Conservation (phyloP, 2,113 vertebrate species). For the Hyperopisus bebe region DNA sequence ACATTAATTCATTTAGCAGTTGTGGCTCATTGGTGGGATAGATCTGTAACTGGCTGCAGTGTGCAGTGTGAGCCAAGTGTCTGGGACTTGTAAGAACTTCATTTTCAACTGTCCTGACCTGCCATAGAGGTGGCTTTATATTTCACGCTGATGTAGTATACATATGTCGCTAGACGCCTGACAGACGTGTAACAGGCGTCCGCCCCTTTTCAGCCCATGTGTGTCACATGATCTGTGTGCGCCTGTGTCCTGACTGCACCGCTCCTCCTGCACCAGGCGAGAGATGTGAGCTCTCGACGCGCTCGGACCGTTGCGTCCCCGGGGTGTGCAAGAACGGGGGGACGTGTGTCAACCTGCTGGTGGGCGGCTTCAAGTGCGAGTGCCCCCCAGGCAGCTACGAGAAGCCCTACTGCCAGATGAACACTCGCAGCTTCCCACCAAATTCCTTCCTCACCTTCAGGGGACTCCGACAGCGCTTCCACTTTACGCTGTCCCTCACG, state of each 20-base stretch:
- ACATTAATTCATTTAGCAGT: not conserved
- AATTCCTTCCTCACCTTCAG: slow-evolving; percentile 87
- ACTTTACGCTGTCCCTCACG: slow-evolving; percentile 89
- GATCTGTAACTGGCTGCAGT: not conserved
- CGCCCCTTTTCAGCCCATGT: not conserved
- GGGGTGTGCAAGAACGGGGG: slow-evolving; percentile 85
- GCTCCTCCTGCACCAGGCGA: slow-evolving; percentile 57
- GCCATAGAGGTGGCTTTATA: not conserved
- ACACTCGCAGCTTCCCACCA: slow-evolving; percentile 80
- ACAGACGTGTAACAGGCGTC: not conserved
- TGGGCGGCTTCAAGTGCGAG: slow-evolving; percentile 87
- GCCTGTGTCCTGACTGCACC: not conserved
- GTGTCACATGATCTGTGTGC: not conserved
- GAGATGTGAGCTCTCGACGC: slow-evolving; percentile 77
- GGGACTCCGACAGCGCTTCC: slow-evolving; percentile 88
- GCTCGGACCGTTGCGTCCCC: slow-evolving; percentile 72
- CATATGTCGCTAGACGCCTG: not conserved
- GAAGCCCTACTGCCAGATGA: slow-evolving; percentile 86
- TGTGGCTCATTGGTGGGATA: not conserved
- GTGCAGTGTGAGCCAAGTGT: not conserved
- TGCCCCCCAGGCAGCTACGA: slow-evolving; percentile 79
- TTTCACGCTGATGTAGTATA: not conserved
- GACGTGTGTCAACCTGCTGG: slow-evolving; percentile 84
- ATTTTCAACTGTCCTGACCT: not conserved
- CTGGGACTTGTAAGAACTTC: not conserved